Conservation (phyloP, 2,888 invertebrate species). For the Pheosia gnoma region DNA sequence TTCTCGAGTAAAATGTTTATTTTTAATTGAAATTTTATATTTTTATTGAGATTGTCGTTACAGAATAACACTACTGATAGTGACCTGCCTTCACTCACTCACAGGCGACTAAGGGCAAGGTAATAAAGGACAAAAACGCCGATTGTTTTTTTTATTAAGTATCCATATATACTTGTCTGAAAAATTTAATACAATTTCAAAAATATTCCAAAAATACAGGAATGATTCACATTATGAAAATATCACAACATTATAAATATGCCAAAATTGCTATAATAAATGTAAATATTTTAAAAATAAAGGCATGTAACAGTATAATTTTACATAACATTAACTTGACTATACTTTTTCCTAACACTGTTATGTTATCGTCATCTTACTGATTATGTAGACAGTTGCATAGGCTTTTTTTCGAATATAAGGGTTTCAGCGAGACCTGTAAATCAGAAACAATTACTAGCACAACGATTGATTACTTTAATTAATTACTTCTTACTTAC, state of each 20-base stretch:
- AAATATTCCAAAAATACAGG: constrained; percentile 77
- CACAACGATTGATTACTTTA: too few species aligned
- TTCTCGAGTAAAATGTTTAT: too few species aligned
- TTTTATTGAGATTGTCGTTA: too few species aligned
- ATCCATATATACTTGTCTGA: constrained; percentile 77
- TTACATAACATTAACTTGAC: constrained; percentile 69
- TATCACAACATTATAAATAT: constrained; percentile 78
- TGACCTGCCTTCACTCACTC: not conserved
- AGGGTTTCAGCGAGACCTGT: constrained; percentile 47
- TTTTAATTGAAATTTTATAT: too few species aligned
- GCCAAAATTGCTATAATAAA: constrained; percentile 77
- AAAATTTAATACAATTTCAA: constrained; percentile 77
- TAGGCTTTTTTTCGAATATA: constrained; percentile 41
- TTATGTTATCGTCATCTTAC: constrained; percentile 54
- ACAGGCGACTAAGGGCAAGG: not conserved
- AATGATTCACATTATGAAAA: constrained; percentile 78
- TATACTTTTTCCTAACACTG: constrained; percentile 61
- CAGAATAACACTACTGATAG: not conserved
- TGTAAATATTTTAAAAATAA: constrained; percentile 78
- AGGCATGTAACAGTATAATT: constrained; percentile 71
- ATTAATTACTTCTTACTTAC: not conserved
- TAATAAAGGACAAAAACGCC: constrained; percentile 42
- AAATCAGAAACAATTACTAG: constrained; percentile 25
- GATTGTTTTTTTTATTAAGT: constrained; percentile 56
- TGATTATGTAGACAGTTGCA: constrained; percentile 53